A percentile compares a stretch with the other conserved stretches of the same genome.
Evolutionary conservation across 64 coral and sea anemone genomes (phyloP).

Genomic region (Stichodactyla helianthus): DNA sequence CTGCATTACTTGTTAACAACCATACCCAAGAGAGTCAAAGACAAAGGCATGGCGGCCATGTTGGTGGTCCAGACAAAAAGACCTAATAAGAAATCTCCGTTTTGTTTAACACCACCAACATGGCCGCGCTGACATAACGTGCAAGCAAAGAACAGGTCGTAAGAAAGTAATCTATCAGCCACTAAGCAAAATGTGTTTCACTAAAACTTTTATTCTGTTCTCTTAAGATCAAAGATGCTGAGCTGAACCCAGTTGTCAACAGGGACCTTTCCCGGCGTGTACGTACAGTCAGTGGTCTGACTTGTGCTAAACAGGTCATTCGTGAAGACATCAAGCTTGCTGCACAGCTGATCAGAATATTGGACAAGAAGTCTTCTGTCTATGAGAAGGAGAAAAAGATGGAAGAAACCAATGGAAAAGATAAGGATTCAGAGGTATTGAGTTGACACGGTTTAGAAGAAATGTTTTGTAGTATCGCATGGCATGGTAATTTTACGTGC

Average conservation of each 20-base stretch:
- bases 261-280: constrained; percentile 89
- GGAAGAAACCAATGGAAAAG: constrained; percentile 65
- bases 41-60: no score
- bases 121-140: no score
- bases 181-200: not conserved
- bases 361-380: constrained; percentile 65
- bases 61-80: no score
- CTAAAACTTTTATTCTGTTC: not conserved
- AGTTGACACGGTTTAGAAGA: not conserved
- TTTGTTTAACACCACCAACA: no score
- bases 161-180: no score
- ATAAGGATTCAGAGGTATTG: constrained; percentile 87
- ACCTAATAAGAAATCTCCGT: no score
- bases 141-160: no score
- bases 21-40: no score
- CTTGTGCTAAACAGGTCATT: constrained; percentile 77
- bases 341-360: constrained; percentile 59
- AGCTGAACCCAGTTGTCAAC: constrained; percentile 82
- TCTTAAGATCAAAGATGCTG: constrained; percentile 68
- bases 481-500: no score
- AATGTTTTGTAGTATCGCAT: no score
- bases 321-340: constrained; percentile 90
- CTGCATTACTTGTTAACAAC: no score
- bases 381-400: constrained; percentile 80
- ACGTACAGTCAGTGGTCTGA: constrained; percentile 66